Base-by-base conservation (phyloP, 2,113 vertebrate genomes). In the Diadophis punctatus region DNA sequence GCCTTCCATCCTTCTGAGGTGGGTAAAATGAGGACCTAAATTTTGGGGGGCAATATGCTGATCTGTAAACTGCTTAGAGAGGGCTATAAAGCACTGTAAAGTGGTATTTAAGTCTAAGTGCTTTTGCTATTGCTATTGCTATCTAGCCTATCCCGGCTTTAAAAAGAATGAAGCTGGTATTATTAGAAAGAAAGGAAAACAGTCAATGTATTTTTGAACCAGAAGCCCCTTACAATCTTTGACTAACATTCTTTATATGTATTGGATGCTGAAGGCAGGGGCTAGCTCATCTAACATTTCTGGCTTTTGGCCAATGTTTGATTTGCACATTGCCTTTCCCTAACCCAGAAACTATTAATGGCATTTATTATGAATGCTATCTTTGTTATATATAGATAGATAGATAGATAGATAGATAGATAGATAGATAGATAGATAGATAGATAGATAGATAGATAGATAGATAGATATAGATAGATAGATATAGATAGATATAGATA, bases 261-360 rank as follows among this genome's bases (percentile, higher is more conserved):
- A 23, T 84, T 93, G 48, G 94, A 91, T 90, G 89, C 86, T 88
- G 58, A 30, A 88, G 90, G 14, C 16, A 93, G 55, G 34, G 39
- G 8, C 27, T 89, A 25, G 11, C 12, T 8, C 12, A 84, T 86
- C 14, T 27, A n/a, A 90, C 8, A 20, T 3, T 27, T 90, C 34
- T 68, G 63, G n/a, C 23, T 25, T 51, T 74, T 39, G 55, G 1
- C 68, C 52, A 92, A 2, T 16, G 23, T 58, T 27, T 58, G 43
- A 55, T 8, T 55, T 39, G 9, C 52, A 43, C 34, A 22, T 8
- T 48, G 39, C 48, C 23, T 74, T 25, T 11, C 2, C 16, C 25
- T 52, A 55, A 3, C n/a, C 16, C 68, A 80, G 8, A 80, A 39
- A 39, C 39, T 27, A 48, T 14, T 43, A 46, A 34, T 22, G 43